Conservation (phyloP, 2,888 invertebrate genomes). For the Aleiodes leptofemur region DNA sequence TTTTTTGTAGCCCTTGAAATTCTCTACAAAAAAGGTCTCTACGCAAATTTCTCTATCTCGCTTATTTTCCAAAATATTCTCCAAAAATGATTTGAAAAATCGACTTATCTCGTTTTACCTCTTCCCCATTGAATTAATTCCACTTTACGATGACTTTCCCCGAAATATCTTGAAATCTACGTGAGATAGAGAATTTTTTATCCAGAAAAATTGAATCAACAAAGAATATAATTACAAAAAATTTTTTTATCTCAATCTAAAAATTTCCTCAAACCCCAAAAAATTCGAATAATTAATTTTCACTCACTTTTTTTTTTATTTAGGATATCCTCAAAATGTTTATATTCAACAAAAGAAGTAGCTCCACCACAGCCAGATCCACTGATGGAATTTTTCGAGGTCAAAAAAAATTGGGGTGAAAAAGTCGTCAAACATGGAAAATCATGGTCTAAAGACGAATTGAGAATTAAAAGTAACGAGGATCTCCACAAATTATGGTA, state of each 20-base stretch:
- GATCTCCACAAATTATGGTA: conserved; percentile 99
- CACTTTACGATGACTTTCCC: too few relatives aligned
- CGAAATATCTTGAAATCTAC: too few relatives aligned
- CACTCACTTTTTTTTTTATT: background rate
- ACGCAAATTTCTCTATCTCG: too few relatives aligned
- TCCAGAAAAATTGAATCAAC: too few relatives aligned
- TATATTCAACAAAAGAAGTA: background rate
- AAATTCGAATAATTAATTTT: background rate
- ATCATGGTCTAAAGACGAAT: conserved; percentile 92
- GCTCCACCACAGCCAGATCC: background rate
- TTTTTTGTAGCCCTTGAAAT: too few relatives aligned
- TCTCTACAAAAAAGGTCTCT: too few relatives aligned
- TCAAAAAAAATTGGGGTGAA: conserved; percentile 88
- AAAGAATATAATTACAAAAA: background rate
- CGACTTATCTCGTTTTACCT: too few relatives aligned
- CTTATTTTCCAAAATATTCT: too few relatives aligned
- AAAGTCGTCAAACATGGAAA: conserved; percentile 87
- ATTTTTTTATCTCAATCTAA: background rate
- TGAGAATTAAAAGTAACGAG: conserved; percentile 94
- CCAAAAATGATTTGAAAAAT: too few relatives aligned
- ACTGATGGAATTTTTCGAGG: conserved; percentile 94
- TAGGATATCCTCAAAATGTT: conserved; percentile 2
- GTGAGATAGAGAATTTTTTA: too few relatives aligned
- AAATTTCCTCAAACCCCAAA: background rate
- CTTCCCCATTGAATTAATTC: too few relatives aligned